Evolutionary conservation across 2,113 vertebrate genomes (phyloP).

Genomic region (Cyrtonyx montezumae): DNA sequence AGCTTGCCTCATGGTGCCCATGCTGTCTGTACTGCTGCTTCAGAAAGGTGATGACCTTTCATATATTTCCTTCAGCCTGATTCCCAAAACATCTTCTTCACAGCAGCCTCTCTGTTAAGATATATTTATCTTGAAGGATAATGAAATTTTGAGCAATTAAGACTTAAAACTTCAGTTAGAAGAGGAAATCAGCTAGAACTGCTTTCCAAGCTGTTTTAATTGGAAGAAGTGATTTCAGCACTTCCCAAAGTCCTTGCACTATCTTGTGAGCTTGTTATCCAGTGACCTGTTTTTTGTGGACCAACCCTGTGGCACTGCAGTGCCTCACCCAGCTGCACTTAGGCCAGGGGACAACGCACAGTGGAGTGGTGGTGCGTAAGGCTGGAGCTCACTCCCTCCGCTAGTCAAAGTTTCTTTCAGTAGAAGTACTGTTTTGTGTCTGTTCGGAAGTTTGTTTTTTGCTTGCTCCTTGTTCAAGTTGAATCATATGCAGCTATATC

Average conservation of each 20-base stretch:
- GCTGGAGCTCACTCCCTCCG: neutral
- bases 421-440: constrained; percentile 2
- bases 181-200: constrained; percentile 1
- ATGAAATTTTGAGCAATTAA: constrained; percentile 18
- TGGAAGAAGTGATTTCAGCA: constrained; percentile 6
- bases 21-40: neutral
- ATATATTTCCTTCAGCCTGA: neutral
- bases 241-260: neutral
- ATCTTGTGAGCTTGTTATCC: neutral
- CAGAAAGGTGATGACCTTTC: neutral
- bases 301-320: neutral
- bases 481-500: neutral
- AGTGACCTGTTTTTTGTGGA: constrained; percentile 17
- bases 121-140: neutral
- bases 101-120: neutral
- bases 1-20: neutral
- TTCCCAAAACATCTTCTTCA: neutral
- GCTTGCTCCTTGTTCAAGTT: neutral
- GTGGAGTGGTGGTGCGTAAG: neutral
- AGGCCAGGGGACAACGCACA: neutral
- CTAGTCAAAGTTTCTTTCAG: neutral
- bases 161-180: constrained; percentile 29
- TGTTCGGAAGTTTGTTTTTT: neutral
- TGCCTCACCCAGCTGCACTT: neutral
- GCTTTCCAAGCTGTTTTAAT: constrained; percentile 17